Evolutionary conservation across 2,113 vertebrate genomes (phyloP), one percentile per base, ranked within the genome.

Genomic region (Tyto alba): DNA sequence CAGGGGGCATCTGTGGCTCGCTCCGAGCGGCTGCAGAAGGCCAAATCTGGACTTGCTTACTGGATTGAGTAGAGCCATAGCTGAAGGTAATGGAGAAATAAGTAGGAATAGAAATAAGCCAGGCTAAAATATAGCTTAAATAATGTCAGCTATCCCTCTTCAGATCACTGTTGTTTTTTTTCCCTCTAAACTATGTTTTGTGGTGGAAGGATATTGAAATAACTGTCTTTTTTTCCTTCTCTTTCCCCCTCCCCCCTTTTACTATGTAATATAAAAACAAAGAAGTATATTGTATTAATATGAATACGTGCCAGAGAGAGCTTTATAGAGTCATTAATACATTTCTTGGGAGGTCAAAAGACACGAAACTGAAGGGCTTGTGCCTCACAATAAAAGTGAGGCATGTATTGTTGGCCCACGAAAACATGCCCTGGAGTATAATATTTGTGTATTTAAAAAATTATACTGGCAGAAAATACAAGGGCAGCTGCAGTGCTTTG

Each of bases 401-500:
- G 92, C 94, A 96, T 97, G 95, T 87, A 96, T 96, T 96, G 96
- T 96, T 96, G 96, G 91, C 78, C 95, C 87, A 88, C 94, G 74
- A 94, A 96, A 97, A 97, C 93, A 69, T 96, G 94, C 96, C 95
- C 96, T 96, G 93, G 96, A 96, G 96, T 91, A 73, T 77, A 95
- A 95, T 96, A 96, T 95, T 95, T 92, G 94, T 95, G 95, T 96
- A 96, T 96, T 97, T 96, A 96, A 97, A 96, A 96, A 95, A 94
- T 96, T 96, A 95, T 96, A 85, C 84, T 95, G 95, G 95, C 94
- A 94, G 91, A 88, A 96, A 95, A 85, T 34, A 41, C 77, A 85
- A 57, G 94, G 95, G 96, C 94, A 96, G 95, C 96, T 96, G 93
- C 95, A 94, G 63, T 56, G 87, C 86, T 59, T 53, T 76, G 89